phyloP scores from a whole-genome alignment of 2,797 vertebrate species.

The Falco rusticolus region DNA sequence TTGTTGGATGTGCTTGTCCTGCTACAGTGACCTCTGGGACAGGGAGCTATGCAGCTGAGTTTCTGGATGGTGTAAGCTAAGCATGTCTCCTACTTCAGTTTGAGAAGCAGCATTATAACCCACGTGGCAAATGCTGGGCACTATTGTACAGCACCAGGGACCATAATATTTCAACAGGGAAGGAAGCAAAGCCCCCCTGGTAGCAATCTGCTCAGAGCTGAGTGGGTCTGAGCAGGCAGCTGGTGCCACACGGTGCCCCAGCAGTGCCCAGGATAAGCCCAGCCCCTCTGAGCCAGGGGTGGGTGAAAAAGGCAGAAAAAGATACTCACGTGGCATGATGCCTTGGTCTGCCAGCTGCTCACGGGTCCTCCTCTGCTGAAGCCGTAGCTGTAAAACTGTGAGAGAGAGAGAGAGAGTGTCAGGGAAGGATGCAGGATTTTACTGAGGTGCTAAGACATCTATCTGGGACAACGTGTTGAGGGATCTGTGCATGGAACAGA shows the following conservation, averaged over 20 bases:
- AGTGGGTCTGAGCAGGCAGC: background rate
- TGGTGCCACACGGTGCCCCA: background rate
- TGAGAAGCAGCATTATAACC: background rate
- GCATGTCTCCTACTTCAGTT: background rate
- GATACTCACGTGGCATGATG: constrained; percentile 96
- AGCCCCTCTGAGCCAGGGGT: background rate
- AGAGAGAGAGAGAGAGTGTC: constrained; percentile 49
- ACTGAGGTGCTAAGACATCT: background rate
- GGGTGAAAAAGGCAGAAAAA: background rate
- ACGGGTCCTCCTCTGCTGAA: constrained; percentile 95
- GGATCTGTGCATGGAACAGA: background rate
- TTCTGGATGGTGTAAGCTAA: background rate
- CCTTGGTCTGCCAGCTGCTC: constrained; percentile 95
- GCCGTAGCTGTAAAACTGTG: constrained; percentile 96
- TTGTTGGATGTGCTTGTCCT: background rate
- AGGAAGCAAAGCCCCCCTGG: background rate
- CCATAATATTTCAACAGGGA: background rate
- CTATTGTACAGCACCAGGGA: background rate
- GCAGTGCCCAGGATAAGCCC: background rate
- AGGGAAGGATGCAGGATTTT: background rate
- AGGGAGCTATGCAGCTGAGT: background rate
- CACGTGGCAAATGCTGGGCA: background rate
- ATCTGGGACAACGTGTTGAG: background rate
- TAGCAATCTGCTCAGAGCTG: background rate
- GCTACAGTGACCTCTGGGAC: background rate